Percentiles rank a stretch among this genome's conserved stretches.
These are phyloP conservation scores for Melanotaenia nigrans DNA, from an alignment of 2,797 vertebrate genomes.

Conservation along the genomic window DNA sequence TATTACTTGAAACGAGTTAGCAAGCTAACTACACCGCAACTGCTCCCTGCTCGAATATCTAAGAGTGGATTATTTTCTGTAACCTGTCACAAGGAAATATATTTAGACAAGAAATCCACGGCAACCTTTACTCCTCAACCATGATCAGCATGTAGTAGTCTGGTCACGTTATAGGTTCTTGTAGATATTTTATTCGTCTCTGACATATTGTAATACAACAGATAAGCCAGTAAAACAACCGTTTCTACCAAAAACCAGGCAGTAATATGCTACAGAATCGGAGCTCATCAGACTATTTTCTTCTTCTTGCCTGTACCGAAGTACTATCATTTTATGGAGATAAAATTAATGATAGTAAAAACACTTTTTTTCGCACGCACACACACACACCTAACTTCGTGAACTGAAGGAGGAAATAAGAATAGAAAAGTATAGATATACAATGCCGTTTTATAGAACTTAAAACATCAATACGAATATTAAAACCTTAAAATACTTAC, in stretches of 20 bases:
- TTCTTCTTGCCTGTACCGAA: neutral
- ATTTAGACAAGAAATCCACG: neutral
- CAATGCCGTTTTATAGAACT: conserved; percentile 10
- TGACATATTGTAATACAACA: neutral
- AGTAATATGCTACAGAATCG: neutral
- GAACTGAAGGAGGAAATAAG: conserved; percentile 83
- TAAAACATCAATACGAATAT: neutral
- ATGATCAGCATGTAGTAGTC: neutral
- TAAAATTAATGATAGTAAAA: neutral
- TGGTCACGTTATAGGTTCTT: neutral
- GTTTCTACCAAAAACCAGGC: neutral
- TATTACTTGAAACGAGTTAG: neutral
- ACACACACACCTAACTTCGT: conserved; percentile 71
- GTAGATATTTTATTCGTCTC: neutral
- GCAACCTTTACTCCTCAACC: conserved; percentile 1
- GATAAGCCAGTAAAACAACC: neutral
- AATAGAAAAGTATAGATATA: conserved; percentile 61
- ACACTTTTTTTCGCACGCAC: neutral
- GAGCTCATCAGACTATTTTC: neutral
- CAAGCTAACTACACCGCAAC: neutral
- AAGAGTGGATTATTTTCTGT: conserved; percentile 14
- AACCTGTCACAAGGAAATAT: neutral
- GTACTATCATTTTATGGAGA: neutral
- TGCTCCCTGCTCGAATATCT: neutral
- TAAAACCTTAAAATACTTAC: conserved; percentile 75